A percentile compares a stretch with the other conserved stretches of the same genome.
These are phyloP conservation scores for Lasioglossum vierecki DNA, from an alignment of 2,888 invertebrate species.

Conservation along the genomic window DNA sequence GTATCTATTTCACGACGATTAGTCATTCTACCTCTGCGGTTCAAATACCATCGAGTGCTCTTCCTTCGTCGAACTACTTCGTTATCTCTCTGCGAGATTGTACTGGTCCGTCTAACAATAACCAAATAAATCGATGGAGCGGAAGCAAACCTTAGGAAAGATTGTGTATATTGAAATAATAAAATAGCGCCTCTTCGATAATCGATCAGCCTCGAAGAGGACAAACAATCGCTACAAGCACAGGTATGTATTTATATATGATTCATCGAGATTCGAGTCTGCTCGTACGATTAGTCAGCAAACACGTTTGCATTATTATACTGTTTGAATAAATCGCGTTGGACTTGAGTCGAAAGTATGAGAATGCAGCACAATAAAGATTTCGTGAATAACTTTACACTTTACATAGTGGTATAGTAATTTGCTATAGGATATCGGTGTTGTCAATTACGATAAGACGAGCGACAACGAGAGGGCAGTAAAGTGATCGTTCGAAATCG, in stretches of 20 bases:
- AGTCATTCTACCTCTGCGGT: neutral
- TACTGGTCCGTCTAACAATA: neutral
- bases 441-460: neutral
- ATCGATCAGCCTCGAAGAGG: neutral
- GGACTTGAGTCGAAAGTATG: neutral
- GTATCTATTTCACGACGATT: neutral
- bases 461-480: neutral
- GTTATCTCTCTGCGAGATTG: neutral
- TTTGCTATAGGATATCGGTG: neutral
- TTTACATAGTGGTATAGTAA: neutral
- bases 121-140: constrained; percentile 6
- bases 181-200: neutral
- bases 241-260: neutral
- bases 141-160: neutral
- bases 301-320: neutral
- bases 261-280: neutral
- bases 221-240: neutral
- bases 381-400: neutral
- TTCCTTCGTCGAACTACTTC: neutral
- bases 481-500: neutral
- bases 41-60: neutral
- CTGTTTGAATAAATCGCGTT: neutral
- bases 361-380: neutral
- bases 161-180: neutral
- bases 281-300: neutral